These are phyloP conservation scores for Mus spretus DNA, from an alignment of 2,797 vertebrate genomes.

Conservation along the genomic window DNA sequence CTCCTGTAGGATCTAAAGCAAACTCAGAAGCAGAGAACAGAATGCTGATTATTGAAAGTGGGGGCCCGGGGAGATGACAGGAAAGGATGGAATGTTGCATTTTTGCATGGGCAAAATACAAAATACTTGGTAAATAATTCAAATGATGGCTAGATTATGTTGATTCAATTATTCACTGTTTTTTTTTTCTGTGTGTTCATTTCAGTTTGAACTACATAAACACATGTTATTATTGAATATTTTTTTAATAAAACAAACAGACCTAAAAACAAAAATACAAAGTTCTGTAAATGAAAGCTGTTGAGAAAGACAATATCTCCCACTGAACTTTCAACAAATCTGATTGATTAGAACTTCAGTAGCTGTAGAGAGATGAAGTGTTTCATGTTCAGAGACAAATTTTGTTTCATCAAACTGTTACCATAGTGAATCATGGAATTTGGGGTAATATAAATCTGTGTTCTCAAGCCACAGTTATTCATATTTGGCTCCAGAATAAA, in stretches of 20 bases:
- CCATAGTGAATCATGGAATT: neutral
- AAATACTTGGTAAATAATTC: neutral
- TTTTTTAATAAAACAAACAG: neutral
- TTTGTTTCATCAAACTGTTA: neutral
- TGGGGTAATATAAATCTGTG: neutral
- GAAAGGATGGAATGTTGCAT: neutral
- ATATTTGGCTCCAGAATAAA: neutral
- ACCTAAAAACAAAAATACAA: neutral
- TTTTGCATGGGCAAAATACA: neutral
- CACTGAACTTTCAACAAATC: neutral
- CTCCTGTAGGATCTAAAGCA: neutral
- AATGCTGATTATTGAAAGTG: neutral
- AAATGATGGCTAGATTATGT: neutral
- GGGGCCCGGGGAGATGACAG: fast-evolving
- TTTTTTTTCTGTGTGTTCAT: neutral
- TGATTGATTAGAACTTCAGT: neutral
- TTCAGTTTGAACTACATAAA: neutral
- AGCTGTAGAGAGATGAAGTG: neutral
- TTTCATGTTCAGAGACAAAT: neutral
- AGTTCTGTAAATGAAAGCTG: neutral
- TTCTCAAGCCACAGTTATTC: neutral
- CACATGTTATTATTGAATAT: neutral
- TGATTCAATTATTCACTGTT: neutral
- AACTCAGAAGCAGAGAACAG: neutral
- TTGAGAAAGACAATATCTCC: neutral